These are phyloP conservation scores for Stegastes partitus DNA, from an alignment of 2,113 vertebrate genomes.

Conservation along the genomic window DNA sequence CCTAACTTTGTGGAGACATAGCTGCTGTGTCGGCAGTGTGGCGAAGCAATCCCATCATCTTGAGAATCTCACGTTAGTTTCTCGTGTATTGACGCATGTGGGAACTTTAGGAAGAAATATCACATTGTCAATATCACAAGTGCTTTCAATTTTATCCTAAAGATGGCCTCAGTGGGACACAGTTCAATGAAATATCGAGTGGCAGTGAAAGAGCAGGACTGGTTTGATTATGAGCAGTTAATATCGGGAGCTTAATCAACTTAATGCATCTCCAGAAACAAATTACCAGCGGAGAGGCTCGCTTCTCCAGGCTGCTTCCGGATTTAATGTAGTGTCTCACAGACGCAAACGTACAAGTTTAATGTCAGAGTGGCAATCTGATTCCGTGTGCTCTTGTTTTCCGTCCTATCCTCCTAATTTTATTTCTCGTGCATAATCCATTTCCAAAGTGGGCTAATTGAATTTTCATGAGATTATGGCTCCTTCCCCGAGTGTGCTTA, in stretches of 20 bases:
- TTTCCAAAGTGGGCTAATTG: constrained; percentile 63
- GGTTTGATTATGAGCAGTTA: neutral
- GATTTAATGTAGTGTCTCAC: neutral
- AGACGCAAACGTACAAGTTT: neutral
- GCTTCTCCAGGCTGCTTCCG: constrained; percentile 1
- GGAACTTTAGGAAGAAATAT: too few species aligned
- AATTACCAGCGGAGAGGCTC: neutral
- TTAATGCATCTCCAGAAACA: constrained; percentile 13
- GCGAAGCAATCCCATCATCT: too few species aligned
- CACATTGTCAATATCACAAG: too few species aligned
- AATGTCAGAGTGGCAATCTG: constrained; percentile 17
- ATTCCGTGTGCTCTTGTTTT: constrained; percentile 44
- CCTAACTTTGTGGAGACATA: too few species aligned
- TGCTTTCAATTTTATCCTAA: too few species aligned
- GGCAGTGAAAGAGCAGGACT: too few species aligned
- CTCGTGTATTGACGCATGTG: too few species aligned
- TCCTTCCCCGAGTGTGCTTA: constrained; percentile 51
- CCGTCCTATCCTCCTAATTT: constrained; percentile 33
- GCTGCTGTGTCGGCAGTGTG: too few species aligned
- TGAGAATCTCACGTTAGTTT: too few species aligned
- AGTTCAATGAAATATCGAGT: too few species aligned
- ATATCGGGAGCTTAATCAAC: constrained; percentile 12
- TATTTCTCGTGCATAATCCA: constrained; percentile 61
- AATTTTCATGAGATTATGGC: constrained; percentile 72
- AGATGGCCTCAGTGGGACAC: too few species aligned